phyloP scores from a whole-genome alignment of 2,888 invertebrate genomes.

The Linnaemya vulpina region DNA sequence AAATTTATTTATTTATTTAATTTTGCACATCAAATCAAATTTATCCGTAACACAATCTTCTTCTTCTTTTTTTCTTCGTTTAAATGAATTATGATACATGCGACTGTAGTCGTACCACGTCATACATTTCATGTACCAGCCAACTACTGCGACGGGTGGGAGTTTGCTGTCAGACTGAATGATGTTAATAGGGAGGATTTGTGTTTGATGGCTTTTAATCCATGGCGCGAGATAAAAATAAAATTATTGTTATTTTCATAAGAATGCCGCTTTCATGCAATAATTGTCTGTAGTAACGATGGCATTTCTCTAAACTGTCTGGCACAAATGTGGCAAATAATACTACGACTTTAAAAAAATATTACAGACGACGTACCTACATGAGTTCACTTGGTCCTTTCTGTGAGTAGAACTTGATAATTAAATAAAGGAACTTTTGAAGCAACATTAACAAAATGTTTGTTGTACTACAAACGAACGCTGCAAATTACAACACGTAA shows the following conservation, averaged over 20 bases:
- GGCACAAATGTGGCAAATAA: not conserved
- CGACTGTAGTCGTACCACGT: not conserved
- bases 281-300: not conserved
- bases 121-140: slow-evolving; percentile 33
- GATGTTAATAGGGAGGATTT: slow-evolving; percentile 28
- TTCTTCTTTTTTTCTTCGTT: too few relatives aligned
- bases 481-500: not conserved
- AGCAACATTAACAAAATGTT: slow-evolving; percentile 37
- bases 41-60: slow-evolving; percentile 24
- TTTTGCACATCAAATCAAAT: slow-evolving; percentile 18
- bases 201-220: not conserved
- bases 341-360: slow-evolving; percentile 40
- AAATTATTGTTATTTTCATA: slow-evolving; percentile 49
- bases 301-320: not conserved
- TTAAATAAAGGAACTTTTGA: slow-evolving; percentile 45
- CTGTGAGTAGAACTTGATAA: slow-evolving; percentile 31
- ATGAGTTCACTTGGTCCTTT: not conserved
- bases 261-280: slow-evolving; percentile 22
- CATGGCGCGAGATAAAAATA: not conserved
- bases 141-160: not conserved
- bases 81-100: slow-evolving; percentile 38
- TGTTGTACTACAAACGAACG: not conserved
- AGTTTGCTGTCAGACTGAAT: slow-evolving; percentile 10
- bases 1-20: slow-evolving; percentile 15
- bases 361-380: slow-evolving; percentile 5